Base-by-base conservation (phyloP, 2,113 vertebrate species). In the Callopanchax toddi region DNA sequence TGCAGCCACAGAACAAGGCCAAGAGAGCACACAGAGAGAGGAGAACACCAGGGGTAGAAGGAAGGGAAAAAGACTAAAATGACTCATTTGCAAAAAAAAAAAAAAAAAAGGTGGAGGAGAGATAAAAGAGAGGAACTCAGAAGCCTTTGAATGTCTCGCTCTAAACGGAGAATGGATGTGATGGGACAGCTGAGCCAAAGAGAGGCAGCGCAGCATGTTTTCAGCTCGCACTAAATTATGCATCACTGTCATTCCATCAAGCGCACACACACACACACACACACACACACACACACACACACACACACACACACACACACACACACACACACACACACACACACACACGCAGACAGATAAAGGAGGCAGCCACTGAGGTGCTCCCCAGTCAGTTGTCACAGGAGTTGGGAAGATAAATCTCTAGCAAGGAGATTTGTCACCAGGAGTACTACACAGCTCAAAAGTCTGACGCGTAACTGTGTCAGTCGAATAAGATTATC, bases 181-280 rank as follows among this genome's bases (percentile, higher is more conserved):
- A 84, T 76, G 53, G 71, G 85, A 87, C 84, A 87, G 84, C 81
- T 76, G 73, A 76, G 79, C 64, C 68, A 67, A 18, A 60, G 44
- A 69, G 46, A 69, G 37, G 74, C 62, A 69, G 76, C 66, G 37
- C 55, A 63, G 84, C 82, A 62, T 78, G 74, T 85, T 86, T 78
- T 70, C 81, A 81, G 51, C 70, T 45, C 12, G 2, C 70, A 34
- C 87, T 93, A 87, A 91, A 93, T 92, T 90, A 91, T 90, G 90
- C 89, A 91, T 87, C 68, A 23, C 85, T 84, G 86, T 86, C 89
- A 87, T 90, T 91, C 84, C 87, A 88, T 89, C 87, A 90, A 79
- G 70, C 67, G 37, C 84, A 81, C 78, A 67, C 85, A 77, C 29
- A 32, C 29, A 32, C 29, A 32, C 29, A 32, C 29, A 32, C 29